Conservation (phyloP, 2,797 vertebrate species). For the Enteromius paludinosus region DNA sequence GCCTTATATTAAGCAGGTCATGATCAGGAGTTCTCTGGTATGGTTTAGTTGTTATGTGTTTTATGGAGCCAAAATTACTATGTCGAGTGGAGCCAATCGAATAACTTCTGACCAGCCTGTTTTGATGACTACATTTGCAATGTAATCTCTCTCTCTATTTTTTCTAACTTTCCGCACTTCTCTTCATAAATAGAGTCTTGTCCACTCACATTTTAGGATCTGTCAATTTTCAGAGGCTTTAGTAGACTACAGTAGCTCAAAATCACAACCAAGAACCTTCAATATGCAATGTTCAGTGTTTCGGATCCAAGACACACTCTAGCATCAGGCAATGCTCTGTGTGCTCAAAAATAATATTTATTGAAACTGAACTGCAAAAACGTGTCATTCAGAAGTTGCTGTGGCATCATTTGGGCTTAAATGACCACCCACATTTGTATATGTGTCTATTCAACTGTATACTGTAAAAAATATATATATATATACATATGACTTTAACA, state of each 20-base stretch:
- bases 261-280: constrained; percentile 8
- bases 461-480: no score
- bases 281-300: constrained; percentile 3
- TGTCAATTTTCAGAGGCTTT: constrained; percentile 4
- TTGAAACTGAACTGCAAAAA: constrained; percentile 9
- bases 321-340: background rate
- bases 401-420: background rate
- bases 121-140: constrained; percentile 20
- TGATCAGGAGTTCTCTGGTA: background rate
- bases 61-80: background rate
- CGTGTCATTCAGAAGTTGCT: background rate
- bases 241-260: constrained; percentile 9
- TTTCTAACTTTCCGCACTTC: background rate
- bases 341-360: background rate
- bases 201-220: background rate
- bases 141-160: background rate
- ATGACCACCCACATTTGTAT: background rate
- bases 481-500: no score
- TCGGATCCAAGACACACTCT: constrained; percentile 1
- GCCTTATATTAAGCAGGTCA: background rate
- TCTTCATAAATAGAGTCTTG: constrained; percentile 17
- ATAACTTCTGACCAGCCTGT: background rate
- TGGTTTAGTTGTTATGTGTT: background rate
- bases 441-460: background rate
- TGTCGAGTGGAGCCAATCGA: background rate